phyloP scores from a whole-genome alignment of 2,888 invertebrate genomes.

The Apeira syringaria region DNA sequence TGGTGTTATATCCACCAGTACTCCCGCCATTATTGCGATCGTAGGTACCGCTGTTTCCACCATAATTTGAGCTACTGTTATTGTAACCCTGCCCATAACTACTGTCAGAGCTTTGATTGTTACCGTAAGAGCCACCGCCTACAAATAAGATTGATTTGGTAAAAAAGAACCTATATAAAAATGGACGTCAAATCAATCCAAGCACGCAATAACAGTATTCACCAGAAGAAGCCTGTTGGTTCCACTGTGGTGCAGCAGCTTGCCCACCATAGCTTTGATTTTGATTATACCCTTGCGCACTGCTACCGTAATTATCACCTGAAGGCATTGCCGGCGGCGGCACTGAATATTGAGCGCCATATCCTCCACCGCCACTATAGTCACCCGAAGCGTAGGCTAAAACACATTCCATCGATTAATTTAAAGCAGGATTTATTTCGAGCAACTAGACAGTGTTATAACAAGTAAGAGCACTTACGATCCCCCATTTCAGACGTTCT shows the following conservation, averaged over 20 bases:
- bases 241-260: conserved; percentile 63
- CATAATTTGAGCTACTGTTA: conserved; percentile 49
- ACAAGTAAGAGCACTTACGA: conserved; percentile 41
- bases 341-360: conserved; percentile 73
- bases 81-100: conserved; percentile 62
- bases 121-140: conserved; percentile 60
- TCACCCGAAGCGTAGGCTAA: conserved; percentile 66
- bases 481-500: conserved; percentile 40
- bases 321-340: conserved; percentile 69
- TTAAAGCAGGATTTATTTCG: not conserved
- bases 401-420: conserved; percentile 12
- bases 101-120: conserved; percentile 44
- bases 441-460: not conserved
- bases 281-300: not conserved
- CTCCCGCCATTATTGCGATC: conserved; percentile 47
- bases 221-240: conserved; percentile 56
- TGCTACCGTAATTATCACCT: conserved; percentile 63
- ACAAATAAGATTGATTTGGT: conserved; percentile 1
- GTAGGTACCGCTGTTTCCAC: conserved; percentile 39
- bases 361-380: conserved; percentile 63
- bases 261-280: conserved; percentile 49
- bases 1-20: conserved; percentile 39
- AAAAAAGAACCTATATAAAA: not conserved
- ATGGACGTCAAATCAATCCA: not conserved
- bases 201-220: conserved; percentile 21